Conservation (phyloP, 2,888 invertebrate genomes). For the Eristalinus aeneus region DNA sequence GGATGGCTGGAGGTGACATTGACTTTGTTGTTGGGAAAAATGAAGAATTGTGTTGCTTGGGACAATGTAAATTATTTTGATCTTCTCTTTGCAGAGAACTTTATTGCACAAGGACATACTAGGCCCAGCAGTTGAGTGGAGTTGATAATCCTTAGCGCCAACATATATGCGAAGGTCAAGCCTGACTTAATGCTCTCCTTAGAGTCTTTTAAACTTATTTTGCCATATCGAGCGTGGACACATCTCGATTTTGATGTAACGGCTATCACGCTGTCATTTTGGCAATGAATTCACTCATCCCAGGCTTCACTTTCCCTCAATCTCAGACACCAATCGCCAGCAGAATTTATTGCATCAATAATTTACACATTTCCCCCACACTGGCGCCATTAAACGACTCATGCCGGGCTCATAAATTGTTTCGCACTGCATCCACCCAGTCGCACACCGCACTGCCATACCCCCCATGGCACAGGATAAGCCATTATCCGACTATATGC, state of each 20-base stretch:
- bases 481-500: constrained; percentile 38
- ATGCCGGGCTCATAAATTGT: constrained; percentile 10
- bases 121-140: no score
- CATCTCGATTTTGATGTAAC: no score
- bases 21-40: not conserved
- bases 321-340: not conserved
- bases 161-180: no score
- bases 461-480: constrained; percentile 27
- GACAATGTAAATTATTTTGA: not conserved
- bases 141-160: no score
- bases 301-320: not conserved
- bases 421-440: not conserved
- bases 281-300: not conserved
- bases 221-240: no score
- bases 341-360: constrained; percentile 25
- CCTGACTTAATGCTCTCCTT: no score
- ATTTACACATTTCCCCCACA: constrained; percentile 19
- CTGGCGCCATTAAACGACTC: constrained; percentile 18
- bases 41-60: not conserved
- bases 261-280: no score
- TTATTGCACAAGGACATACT: no score
- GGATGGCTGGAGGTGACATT: not conserved
- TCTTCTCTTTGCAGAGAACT: not conserved
- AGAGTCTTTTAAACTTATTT: no score
- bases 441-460: not conserved